These are phyloP conservation scores for Gallinago undulata DNA, from an alignment of 2,113 vertebrate genomes.

Conservation along the genomic window DNA sequence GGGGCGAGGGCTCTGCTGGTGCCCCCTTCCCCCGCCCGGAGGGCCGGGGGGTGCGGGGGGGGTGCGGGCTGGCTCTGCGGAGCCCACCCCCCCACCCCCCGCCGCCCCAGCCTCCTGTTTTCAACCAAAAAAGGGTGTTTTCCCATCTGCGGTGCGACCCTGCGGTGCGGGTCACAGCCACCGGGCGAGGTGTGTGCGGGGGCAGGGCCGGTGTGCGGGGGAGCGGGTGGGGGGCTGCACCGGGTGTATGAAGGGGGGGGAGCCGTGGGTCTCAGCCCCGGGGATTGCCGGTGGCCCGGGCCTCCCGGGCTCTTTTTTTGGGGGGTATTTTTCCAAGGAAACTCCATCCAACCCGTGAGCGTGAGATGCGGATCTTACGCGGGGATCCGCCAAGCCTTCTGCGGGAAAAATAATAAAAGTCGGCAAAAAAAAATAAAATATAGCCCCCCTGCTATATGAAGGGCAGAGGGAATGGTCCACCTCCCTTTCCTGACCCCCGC, in stretches of 20 bases:
- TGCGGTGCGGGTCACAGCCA: background rate
- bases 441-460: rapidly evolving
- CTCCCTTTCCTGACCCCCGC: background rate
- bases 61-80: background rate
- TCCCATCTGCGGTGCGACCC: background rate
- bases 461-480: background rate
- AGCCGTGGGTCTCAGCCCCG: background rate
- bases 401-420: background rate
- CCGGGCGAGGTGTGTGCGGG: background rate
- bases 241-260: background rate
- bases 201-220: background rate
- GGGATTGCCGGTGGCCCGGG: background rate
- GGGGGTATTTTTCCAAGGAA: background rate
- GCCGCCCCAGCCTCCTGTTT: background rate
- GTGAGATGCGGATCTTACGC: background rate
- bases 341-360: background rate
- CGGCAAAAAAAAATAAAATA: background rate
- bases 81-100: too few species aligned
- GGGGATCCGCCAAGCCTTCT: background rate
- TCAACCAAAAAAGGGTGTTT: background rate
- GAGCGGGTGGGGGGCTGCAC: background rate
- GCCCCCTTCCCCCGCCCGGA: background rate
- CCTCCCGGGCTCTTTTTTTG: background rate
- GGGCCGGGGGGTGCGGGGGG: background rate
- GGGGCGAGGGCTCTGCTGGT: background rate